Base-by-base conservation (phyloP, 2,888 invertebrate genomes). In the Erannis defoliaria region DNA sequence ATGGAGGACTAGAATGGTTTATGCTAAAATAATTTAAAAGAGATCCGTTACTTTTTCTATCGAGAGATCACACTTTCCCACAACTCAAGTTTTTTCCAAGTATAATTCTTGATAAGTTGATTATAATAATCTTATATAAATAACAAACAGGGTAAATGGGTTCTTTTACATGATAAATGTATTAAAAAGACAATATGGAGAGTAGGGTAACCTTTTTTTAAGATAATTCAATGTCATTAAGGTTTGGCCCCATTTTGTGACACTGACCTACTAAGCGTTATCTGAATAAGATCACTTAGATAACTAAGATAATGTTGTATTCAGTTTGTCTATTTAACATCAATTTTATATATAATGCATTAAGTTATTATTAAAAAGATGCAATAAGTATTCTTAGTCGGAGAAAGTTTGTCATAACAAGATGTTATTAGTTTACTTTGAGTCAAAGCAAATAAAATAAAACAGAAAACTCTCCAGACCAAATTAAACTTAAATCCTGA, bases 221-320 rank as follows among this genome's bases (percentile, higher is more conserved):
- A 12, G 31, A 2, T 16, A 16, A 14, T 37, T 14, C 37, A 37
- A 37, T 37, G 16, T 5, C 37, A 37, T 5, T 16, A 16, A 2
- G 9, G 4, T 38, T 38, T 42, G 40, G 33, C 40, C 42, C 31
- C 43, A 45, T 29, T 50, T 37, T 21, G 26, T 5, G 29, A 37
- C 43, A 51, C 19, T 57, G 57, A 57, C 43, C 49, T 42, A 35
- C 16, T 10, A 38, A 38, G 23, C 10, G 9, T 14, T 57, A 57
- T 50, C 50, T 29, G 37, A 37, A 40, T 29, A 33, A n/a, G 4
- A 33, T 12, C n/a, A n/a, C 21, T 42, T 14, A 23, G 49, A 49
- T 56, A 37, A 37, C 37, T 37, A 12, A 40, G n/a, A 5, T 43
- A 50, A 23, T 50, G 8, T 23, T 1, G 1, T 19, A 14, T 14